phyloP scores from a whole-genome alignment of 2,888 invertebrate species.

The Latrodectus hesperus region DNA sequence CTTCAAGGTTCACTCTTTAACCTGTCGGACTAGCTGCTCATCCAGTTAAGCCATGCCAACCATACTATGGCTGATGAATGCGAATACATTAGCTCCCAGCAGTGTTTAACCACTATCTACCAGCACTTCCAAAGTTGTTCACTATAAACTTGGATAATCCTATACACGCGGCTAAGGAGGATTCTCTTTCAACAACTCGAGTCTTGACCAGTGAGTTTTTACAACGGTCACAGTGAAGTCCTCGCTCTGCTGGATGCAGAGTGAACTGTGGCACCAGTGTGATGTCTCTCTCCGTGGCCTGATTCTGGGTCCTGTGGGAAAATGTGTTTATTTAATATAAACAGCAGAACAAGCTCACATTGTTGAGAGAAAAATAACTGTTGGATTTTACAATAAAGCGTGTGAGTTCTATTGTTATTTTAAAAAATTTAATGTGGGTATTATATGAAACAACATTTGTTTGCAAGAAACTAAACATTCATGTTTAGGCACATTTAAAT shows the following conservation, averaged over 20 bases:
- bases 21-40: conserved; percentile 3
- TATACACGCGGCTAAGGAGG: neutral
- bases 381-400: too few species aligned
- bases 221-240: conserved; percentile 57
- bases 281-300: conserved; percentile 45
- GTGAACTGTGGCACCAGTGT: conserved; percentile 53
- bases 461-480: neutral
- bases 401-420: neutral
- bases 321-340: neutral
- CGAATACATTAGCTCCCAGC: neutral
- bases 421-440: neutral
- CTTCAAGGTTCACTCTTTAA: neutral
- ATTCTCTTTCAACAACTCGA: neutral
- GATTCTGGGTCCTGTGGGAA: conserved; percentile 55
- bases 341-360: too few species aligned
- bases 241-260: conserved; percentile 63
- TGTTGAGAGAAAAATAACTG: too few species aligned
- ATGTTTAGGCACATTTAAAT: too few species aligned
- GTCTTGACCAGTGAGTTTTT: neutral
- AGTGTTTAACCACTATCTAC: conserved; percentile 1
- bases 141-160: conserved; percentile 1
- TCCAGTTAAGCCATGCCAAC: neutral
- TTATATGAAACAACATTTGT: neutral
- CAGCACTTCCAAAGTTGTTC: too few species aligned
- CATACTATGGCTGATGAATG: neutral